Percentiles rank a stretch among this genome's conserved stretches.
Evolutionary conservation across 2,797 vertebrate species (phyloP).

Genomic region (Tragelaphus eurycerus): DNA sequence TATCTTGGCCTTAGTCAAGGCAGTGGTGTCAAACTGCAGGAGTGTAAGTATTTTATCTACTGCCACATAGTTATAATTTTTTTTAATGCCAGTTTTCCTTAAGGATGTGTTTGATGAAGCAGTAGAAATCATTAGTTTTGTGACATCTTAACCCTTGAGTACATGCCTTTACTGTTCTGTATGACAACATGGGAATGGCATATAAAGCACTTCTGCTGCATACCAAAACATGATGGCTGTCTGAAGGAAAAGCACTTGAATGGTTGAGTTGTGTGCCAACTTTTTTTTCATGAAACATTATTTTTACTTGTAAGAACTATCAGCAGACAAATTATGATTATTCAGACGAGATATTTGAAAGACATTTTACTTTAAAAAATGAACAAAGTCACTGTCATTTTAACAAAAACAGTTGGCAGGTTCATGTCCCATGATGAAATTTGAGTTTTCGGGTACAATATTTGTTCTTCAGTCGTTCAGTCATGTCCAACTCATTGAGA

Average conservation of each 20-base stretch:
- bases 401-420: neutral
- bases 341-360: neutral
- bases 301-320: neutral
- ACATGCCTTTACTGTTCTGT: neutral
- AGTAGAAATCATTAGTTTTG: neutral
- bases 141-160: neutral
- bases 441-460: neutral
- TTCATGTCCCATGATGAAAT: neutral
- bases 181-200: neutral
- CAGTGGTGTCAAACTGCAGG: neutral
- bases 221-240: neutral
- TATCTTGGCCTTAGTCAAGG: neutral
- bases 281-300: neutral
- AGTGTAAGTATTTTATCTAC: neutral
- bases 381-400: neutral
- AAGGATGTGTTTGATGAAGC: neutral
- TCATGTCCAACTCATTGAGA: neutral
- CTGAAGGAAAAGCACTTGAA: neutral
- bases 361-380: neutral
- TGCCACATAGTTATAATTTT: neutral
- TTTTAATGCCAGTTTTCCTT: neutral
- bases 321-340: neutral
- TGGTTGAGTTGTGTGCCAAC: neutral
- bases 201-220: neutral
- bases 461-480: neutral